Conservation (phyloP, 37 sponge, comb jelly and placozoan genomes). For the Dysidea cf. avara region DNA sequence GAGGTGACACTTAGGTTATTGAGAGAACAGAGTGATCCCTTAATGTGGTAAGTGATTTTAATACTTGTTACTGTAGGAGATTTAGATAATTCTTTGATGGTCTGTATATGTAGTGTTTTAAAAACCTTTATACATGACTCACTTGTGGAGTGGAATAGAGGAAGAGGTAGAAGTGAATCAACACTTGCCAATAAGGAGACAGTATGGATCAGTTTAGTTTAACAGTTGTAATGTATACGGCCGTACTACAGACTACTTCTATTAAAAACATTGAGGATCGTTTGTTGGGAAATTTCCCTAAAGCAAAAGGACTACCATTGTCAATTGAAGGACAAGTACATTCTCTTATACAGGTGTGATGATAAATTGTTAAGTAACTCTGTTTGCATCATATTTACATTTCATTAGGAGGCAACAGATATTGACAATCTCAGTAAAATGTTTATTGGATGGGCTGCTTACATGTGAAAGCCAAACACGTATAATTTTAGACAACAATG, state of each 20-base stretch:
- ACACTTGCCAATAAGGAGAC: constrained; percentile 49
- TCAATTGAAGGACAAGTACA: constrained; percentile 92
- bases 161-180: constrained; percentile 27
- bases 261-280: constrained; percentile 85
- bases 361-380: background rate
- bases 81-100: constrained; percentile 6
- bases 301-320: constrained; percentile 71
- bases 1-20: constrained; percentile 81
- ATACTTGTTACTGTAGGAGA: too few species aligned
- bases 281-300: constrained; percentile 66
- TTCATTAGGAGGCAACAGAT: constrained; percentile 73
- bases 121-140: constrained; percentile 96
- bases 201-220: too few species aligned
- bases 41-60: constrained; percentile 64
- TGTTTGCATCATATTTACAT: background rate
- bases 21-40: constrained; percentile 77
- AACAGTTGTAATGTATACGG: too few species aligned
- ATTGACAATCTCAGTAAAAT: constrained; percentile 75
- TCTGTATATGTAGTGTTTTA: constrained; percentile 57
- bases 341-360: constrained; percentile 57
- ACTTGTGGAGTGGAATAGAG: constrained; percentile 87
- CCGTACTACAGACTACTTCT: too few species aligned
- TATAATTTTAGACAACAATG: too few species aligned
- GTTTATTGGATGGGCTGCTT: constrained; percentile 96
- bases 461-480: too few species aligned